phyloP scores from a whole-genome alignment of 2,797 vertebrate genomes.

The Platyrinchus mystaceus region DNA sequence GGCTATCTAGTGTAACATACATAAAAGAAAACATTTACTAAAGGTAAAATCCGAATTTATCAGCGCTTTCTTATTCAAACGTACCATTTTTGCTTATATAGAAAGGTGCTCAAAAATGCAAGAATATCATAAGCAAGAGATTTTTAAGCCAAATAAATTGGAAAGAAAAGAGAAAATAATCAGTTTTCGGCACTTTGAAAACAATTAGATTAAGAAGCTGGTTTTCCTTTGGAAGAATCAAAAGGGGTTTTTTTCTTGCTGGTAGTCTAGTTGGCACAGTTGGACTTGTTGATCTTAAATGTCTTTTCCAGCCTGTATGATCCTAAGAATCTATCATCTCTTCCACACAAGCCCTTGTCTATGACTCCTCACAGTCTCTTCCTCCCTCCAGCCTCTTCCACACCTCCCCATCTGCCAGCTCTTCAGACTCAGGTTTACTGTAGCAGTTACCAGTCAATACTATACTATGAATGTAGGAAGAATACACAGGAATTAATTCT shows the following conservation, averaged over 20 bases:
- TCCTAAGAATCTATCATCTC: not conserved
- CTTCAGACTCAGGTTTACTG: not conserved
- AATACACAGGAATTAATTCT: not conserved
- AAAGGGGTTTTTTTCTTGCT: not conserved
- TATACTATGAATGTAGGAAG: not conserved
- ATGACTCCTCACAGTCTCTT: not conserved
- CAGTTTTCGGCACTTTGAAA: not conserved
- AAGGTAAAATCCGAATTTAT: not conserved
- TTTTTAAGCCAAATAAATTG: not conserved
- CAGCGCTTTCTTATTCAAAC: not conserved
- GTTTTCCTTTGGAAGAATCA: not conserved
- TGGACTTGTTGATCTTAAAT: not conserved
- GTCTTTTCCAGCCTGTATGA: not conserved
- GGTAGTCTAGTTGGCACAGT: not conserved
- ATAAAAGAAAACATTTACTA: not conserved
- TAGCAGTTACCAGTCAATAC: not conserved
- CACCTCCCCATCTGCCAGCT: not conserved
- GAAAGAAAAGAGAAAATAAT: not conserved
- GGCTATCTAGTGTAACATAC: constrained; percentile 66
- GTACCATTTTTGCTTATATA: not conserved
- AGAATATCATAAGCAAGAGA: not conserved
- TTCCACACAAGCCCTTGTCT: not conserved
- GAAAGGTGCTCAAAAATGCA: not conserved
- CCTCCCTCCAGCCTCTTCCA: not conserved
- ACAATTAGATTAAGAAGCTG: not conserved